A percentile compares a stretch with the other conserved stretches of the same genome.
phyloP scores from a whole-genome alignment of 2,797 vertebrate species.

The Varecia variegata region DNA sequence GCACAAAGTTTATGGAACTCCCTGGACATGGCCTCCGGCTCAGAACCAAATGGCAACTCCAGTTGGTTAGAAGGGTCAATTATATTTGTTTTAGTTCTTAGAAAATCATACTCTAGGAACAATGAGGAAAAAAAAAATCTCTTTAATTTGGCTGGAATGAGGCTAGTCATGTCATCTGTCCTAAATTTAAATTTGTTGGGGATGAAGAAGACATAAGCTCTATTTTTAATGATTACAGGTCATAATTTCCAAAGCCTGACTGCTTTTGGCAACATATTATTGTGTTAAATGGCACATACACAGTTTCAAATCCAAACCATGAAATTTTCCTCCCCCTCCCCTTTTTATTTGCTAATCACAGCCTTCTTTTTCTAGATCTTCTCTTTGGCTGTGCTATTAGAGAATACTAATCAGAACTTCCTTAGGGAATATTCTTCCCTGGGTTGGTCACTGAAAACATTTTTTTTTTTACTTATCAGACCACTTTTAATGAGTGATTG shows the following conservation, averaged over 20 bases:
- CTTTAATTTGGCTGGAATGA: slow-evolving; percentile 24
- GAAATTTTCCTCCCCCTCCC: not conserved
- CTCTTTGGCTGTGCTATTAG: slow-evolving; percentile 39
- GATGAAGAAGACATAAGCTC: not conserved
- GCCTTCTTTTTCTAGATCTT: slow-evolving; percentile 36
- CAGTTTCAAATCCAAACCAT: slow-evolving; percentile 33
- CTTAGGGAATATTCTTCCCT: not conserved
- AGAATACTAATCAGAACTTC: slow-evolving; percentile 28
- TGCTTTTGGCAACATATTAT: slow-evolving; percentile 58
- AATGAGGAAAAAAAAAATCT: not conserved
- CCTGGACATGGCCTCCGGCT: slow-evolving; percentile 23
- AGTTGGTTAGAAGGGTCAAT: slow-evolving; percentile 40
- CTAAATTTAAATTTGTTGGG: slow-evolving; percentile 66
- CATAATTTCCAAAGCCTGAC: slow-evolving; percentile 55
- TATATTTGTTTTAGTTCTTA: slow-evolving; percentile 64
- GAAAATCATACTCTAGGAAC: slow-evolving; percentile 70
- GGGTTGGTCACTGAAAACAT: not conserved
- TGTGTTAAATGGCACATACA: slow-evolving; percentile 32
- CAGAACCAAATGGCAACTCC: slow-evolving; percentile 59
- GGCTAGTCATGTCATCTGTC: slow-evolving; percentile 55
- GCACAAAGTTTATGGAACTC: slow-evolving; percentile 37
- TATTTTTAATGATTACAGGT: slow-evolving; percentile 54
- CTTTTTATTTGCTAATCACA: slow-evolving; percentile 42
- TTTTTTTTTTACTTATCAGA: not conserved
- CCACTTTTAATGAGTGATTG: not conserved